Evolutionary conservation across 2,888 invertebrate genomes (phyloP).

Genomic region (Flabesymbios commensalis): DNA sequence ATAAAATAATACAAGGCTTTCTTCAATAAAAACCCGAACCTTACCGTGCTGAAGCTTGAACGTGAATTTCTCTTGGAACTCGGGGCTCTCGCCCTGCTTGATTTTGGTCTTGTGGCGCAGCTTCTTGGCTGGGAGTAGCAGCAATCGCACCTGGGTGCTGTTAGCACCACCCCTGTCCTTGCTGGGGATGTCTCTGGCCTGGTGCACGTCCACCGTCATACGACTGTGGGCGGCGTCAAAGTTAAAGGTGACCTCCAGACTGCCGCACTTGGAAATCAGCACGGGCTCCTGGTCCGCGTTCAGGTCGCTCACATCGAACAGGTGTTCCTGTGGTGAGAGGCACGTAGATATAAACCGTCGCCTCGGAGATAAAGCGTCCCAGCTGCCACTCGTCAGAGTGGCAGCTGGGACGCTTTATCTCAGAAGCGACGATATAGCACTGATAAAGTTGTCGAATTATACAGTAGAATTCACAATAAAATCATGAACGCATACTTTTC

Average conservation of each 20-base stretch:
- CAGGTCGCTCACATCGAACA: constrained; percentile 63
- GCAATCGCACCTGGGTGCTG: constrained; percentile 67
- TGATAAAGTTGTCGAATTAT: too few species aligned
- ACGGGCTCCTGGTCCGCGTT: constrained; percentile 50
- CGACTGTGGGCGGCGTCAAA: constrained; percentile 76
- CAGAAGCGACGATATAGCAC: too few species aligned
- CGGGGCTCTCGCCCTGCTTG: constrained; percentile 85
- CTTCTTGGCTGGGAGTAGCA: constrained; percentile 87
- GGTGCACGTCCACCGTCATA: constrained; percentile 76
- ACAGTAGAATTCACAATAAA: too few species aligned
- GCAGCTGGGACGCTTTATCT: too few species aligned
- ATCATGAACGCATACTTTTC: too few species aligned
- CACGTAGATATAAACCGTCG: too few species aligned
- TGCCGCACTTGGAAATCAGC: constrained; percentile 68
- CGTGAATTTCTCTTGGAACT: constrained; percentile 90
- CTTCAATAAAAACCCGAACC: not conserved
- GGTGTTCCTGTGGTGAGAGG: constrained; percentile 32
- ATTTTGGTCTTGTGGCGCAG: constrained; percentile 88
- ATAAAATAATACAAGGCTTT: not conserved
- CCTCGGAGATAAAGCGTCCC: too few species aligned
- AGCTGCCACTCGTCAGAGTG: too few species aligned
- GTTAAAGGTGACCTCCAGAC: constrained; percentile 82
- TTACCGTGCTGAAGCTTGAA: constrained; percentile 85
- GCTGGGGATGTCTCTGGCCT: constrained; percentile 80
- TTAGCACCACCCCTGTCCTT: constrained; percentile 51